Conservation (phyloP, 1,140 invertebrate species). For the Ostrea edulis region DNA sequence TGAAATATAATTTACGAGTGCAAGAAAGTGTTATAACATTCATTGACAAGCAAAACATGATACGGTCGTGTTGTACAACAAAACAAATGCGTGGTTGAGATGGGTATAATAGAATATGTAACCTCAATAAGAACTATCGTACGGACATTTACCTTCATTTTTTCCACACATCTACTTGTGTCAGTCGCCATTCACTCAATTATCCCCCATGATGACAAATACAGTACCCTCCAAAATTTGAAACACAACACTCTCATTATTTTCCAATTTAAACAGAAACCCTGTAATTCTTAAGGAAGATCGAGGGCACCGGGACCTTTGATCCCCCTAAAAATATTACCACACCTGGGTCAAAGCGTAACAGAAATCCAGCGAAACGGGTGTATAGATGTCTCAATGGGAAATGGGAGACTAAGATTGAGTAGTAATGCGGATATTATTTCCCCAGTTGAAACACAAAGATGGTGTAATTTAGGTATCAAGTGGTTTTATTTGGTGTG, state of each 20-base stretch:
- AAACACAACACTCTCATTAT: background rate
- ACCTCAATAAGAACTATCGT: too few relatives aligned
- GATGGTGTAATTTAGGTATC: background rate
- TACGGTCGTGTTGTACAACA: background rate
- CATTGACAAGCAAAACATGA: background rate
- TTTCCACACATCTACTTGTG: background rate
- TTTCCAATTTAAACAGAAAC: slow-evolving; percentile 7
- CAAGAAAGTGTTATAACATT: background rate
- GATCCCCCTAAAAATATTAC: background rate
- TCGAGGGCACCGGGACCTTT: slow-evolving; percentile 26
- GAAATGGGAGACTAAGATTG: slow-evolving; percentile 7
- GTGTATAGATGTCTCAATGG: background rate
- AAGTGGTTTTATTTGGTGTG: background rate
- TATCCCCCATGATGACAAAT: background rate
- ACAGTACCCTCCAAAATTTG: background rate
- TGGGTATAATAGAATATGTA: too few relatives aligned
- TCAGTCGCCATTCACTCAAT: background rate
- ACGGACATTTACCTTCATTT: background rate
- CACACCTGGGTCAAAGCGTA: slow-evolving; percentile 14
- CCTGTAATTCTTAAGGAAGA: background rate
- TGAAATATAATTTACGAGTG: background rate
- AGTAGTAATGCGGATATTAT: background rate
- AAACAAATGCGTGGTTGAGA: too few relatives aligned
- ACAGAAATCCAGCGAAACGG: background rate
- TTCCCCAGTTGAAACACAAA: background rate